Evolutionary conservation across 1,140 invertebrate species (phyloP).

Genomic region (Latrodectus geometricus): DNA sequence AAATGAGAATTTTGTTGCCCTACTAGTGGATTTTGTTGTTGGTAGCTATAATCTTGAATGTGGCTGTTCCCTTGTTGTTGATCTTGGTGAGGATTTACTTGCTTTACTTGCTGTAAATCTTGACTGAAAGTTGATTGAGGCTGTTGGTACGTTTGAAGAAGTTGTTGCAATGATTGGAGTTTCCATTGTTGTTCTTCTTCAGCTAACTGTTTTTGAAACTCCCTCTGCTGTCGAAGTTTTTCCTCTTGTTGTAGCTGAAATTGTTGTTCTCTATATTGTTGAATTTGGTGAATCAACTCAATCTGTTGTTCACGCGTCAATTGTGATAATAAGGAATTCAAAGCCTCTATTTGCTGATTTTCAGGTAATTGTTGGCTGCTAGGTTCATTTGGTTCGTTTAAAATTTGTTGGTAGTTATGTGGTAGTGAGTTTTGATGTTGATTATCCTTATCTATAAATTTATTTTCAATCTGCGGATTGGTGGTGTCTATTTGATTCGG

Average conservation of each 20-base stretch:
- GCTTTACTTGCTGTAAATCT: not conserved
- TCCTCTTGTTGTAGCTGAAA: not conserved
- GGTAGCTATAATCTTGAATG: not conserved
- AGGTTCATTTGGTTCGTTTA: not conserved
- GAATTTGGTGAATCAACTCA: constrained; percentile 2
- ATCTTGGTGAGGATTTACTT: not conserved
- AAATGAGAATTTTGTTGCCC: not conserved
- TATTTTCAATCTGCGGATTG: not conserved
- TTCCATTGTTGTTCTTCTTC: not conserved
- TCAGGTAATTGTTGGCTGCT: not conserved
- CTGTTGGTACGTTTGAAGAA: not conserved
- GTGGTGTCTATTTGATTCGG: not conserved
- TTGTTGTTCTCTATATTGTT: constrained; percentile 1
- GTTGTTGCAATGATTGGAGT: not conserved
- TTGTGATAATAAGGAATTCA: not conserved
- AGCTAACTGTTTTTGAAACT: not conserved
- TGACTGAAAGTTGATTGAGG: not conserved
- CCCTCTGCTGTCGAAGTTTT: not conserved
- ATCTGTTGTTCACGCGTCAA: not conserved
- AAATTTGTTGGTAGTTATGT: not conserved
- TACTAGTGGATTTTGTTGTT: not conserved
- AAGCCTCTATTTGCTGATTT: not conserved
- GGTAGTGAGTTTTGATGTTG: not conserved
- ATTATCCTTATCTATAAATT: not conserved
- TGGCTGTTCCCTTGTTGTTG: no score